Evolutionary conservation across 1,140 invertebrate genomes (phyloP).

Genomic region (Pemphigus obesinymphae): DNA sequence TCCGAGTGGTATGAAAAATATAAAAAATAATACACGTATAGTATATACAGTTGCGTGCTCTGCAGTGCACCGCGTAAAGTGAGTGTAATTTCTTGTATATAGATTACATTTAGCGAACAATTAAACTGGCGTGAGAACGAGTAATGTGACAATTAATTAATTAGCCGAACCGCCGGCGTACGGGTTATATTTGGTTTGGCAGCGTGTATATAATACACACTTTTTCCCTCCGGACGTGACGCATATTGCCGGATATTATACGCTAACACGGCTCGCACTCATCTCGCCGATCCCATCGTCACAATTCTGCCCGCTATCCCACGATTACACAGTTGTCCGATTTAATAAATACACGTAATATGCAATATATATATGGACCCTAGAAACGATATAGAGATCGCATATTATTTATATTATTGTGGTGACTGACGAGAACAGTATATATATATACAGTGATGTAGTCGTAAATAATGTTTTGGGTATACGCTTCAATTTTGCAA

Average conservation of each 20-base stretch:
- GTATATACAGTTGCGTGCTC: background rate
- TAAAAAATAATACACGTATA: too few relatives aligned
- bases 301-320: slow-evolving; percentile 7
- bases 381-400: background rate
- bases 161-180: background rate
- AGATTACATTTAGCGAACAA: slow-evolving; percentile 5
- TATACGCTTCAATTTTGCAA: too few relatives aligned
- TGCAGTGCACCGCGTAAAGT: background rate
- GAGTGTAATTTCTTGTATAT: slow-evolving; percentile 16
- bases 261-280: background rate
- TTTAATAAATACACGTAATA: background rate
- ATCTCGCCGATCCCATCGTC: background rate
- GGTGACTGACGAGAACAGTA: too few relatives aligned
- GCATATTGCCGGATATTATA: slow-evolving; percentile 26
- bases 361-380: background rate
- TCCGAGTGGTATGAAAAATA: background rate
- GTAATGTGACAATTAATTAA: slow-evolving; percentile 34
- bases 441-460: background rate
- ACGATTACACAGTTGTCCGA: slow-evolving; percentile 12
- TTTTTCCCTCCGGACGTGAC: slow-evolving; percentile 35
- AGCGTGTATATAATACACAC: slow-evolving; percentile 10
- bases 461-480: too few relatives aligned
- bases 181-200: slow-evolving; percentile 15
- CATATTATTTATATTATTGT: too few relatives aligned
- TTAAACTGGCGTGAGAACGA: slow-evolving; percentile 34